Evolutionary conservation across 2,797 vertebrate genomes (phyloP), one percentile per base, ranked within the genome.

Genomic region (Dendrocincla fuliginosa): DNA sequence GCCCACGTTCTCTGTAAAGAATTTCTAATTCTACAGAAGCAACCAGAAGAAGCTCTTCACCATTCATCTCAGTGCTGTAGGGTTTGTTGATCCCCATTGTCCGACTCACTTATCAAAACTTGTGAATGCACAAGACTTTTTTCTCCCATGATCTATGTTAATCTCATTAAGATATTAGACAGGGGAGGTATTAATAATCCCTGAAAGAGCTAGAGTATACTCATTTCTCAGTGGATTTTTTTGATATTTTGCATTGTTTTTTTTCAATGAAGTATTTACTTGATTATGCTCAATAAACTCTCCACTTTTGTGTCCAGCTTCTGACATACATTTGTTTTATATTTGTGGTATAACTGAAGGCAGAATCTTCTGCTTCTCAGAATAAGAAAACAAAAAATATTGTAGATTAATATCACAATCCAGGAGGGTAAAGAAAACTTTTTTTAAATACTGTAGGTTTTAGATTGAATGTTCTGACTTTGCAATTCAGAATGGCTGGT

Each of bases 361-460:
- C 39, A 65, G 33, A 89, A 69, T 5, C 7, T 70, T 67, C 44
- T 50, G 49, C 19, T 57, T 63, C 37, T 39, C 39, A 28, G 44
- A 85, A 27, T 27, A 79, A 61, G 41, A 44, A 85, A 80, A 88
- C 23, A 49, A 82, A 30, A 73, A 37, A 1, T 53, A 35, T 35
- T 65, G 10, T 80, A 65, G n/a, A 49, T 23, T 1, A 77, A 12
- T 39, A 44, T 35, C 32, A 22, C 3, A 79, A 50, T 55, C n/a
- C 22, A 74, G 49, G 24, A 64, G 5, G 41, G 14, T 18, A 73
- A 71, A 8, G 0, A 10, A 10, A 5, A 30, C 33, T 56, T 50
- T 25, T 27, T 5, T 2, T 2, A 14, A 52, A 49, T 20, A 32
- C 5, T 1, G 1, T 25, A 39, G 27, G 2, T n/a, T 64, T 85